These are phyloP conservation scores for Danaus plexippus DNA, from an alignment of 1,140 invertebrate genomes.

Conservation along the genomic window DNA sequence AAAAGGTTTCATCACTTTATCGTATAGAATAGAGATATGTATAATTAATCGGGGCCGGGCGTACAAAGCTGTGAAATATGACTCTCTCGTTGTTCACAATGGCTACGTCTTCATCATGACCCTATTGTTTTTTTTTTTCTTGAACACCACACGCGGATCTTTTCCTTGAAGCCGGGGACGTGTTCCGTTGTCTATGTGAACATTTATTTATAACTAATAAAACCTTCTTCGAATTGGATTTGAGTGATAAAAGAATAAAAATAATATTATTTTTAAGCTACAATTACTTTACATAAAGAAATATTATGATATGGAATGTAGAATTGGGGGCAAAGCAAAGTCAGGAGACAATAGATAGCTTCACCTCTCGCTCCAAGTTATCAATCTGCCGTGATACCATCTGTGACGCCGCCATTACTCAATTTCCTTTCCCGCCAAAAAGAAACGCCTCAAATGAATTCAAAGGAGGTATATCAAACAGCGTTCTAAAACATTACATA, in stretches of 20 bases:
- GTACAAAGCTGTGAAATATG: conserved; percentile 70
- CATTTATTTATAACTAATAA: too few species aligned
- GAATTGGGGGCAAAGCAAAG: conserved; percentile 7
- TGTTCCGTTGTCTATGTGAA: too few species aligned
- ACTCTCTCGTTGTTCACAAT: conserved; percentile 65
- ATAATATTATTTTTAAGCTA: too few species aligned
- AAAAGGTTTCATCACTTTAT: conserved; percentile 67
- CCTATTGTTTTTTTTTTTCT: conserved; percentile 67
- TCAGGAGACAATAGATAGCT: conserved; percentile 47
- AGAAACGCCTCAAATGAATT: conserved; percentile 45
- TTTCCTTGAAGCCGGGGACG: conserved; percentile 44
- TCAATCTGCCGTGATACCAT: conserved; percentile 70
- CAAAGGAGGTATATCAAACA: conserved; percentile 30
- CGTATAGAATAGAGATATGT: conserved; percentile 69
- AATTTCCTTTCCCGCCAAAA: conserved; percentile 66
- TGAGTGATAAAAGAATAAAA: too few species aligned
- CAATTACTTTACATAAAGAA: too few species aligned
- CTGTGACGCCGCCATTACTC: conserved; percentile 69
- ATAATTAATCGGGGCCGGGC: conserved; percentile 67
- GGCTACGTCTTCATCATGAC: conserved; percentile 69
- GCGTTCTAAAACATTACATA: conserved; percentile 8
- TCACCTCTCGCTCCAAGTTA: conserved; percentile 62
- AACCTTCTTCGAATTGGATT: too few species aligned
- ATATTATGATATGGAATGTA: too few species aligned
- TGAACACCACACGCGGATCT: conserved; percentile 57